A percentile compares a stretch with the other conserved stretches of the same genome.
Conservation (phyloP, 2,888 invertebrate species). For the Nemotelus nigrinus region DNA sequence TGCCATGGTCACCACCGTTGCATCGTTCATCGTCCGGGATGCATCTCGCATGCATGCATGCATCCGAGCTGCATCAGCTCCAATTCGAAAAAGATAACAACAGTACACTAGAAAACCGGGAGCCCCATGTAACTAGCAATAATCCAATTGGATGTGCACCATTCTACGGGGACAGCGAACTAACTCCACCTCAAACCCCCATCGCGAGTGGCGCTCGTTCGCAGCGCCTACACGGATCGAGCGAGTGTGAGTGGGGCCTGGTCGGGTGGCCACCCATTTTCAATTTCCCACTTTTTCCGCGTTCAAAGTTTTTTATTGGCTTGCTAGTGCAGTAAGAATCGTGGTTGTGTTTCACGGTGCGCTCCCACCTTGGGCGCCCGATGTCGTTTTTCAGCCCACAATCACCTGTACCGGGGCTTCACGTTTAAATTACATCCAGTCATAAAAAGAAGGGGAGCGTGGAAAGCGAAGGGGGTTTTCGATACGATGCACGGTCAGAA, state of each 20-base stretch:
- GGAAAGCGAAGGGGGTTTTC: slow-evolving; percentile 5
- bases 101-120: slow-evolving; percentile 5
- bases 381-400: slow-evolving; percentile 16
- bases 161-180: slow-evolving; percentile 11
- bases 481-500: neutral
- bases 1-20: slow-evolving; percentile 5
- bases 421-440: neutral
- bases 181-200: slow-evolving; percentile 29
- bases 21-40: neutral
- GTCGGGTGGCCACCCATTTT: slow-evolving; percentile 25
- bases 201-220: slow-evolving; percentile 4
- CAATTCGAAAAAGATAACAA: neutral
- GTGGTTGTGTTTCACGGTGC: slow-evolving; percentile 10
- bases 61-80: neutral
- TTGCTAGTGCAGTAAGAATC: slow-evolving; percentile 1
- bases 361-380: slow-evolving; percentile 23
- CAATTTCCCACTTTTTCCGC: slow-evolving; percentile 28
- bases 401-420: slow-evolving; percentile 27
- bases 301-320: slow-evolving; percentile 40
- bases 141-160: slow-evolving; percentile 40
- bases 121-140: slow-evolving; percentile 24
- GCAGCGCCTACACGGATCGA: neutral
- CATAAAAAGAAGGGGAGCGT: neutral
- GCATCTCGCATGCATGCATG: slow-evolving; percentile 12
- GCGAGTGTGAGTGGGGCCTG: slow-evolving; percentile 19